phyloP scores from a whole-genome alignment of 2,113 vertebrate species.

The Bubo scandiacus region DNA sequence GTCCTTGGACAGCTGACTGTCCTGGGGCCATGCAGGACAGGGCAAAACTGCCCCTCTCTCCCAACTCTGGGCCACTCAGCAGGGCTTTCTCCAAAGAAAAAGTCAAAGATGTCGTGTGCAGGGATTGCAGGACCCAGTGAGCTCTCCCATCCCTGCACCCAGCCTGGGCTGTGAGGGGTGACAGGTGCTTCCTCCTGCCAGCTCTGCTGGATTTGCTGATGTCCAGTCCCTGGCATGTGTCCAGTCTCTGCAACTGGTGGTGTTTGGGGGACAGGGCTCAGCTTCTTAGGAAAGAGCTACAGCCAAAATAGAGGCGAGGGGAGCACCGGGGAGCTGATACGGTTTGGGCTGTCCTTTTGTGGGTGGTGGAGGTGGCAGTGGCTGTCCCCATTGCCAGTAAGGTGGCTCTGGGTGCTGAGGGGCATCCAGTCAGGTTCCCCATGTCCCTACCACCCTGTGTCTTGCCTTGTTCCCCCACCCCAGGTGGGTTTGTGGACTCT shows the following conservation, averaged over 20 bases:
- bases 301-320: not conserved
- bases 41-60: not conserved
- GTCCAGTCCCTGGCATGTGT: not conserved
- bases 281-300: not conserved
- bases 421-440: not conserved
- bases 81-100: not conserved
- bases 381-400: not conserved
- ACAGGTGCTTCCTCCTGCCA: not conserved
- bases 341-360: too few species aligned
- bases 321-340: accelerated
- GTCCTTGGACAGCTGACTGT: not conserved
- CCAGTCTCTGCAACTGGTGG: not conserved
- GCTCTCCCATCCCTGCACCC: not conserved
- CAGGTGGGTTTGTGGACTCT: not conserved
- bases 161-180: not conserved
- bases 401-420: not conserved
- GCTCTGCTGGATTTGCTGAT: not conserved
- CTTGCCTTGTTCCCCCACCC: not conserved
- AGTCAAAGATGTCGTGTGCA: accelerated
- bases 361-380: not conserved
- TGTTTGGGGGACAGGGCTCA: not conserved
- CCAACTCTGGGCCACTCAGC: not conserved
- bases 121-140: not conserved
- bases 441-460: not conserved
- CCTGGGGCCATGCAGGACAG: not conserved